Conservation (phyloP, 2,888 invertebrate species). For the Agrochola litura region DNA sequence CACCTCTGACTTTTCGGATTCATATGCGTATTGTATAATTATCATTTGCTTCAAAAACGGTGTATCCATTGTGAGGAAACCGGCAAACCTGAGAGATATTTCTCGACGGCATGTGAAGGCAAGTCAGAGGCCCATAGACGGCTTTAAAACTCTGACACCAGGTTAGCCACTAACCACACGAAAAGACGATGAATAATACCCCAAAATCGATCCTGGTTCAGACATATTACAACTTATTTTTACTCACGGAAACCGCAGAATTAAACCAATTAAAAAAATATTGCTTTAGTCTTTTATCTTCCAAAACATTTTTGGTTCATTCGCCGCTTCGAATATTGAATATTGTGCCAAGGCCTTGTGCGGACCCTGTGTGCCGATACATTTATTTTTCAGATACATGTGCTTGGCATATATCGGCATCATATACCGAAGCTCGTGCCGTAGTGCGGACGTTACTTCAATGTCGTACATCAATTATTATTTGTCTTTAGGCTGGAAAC, state of each 20-base stretch:
- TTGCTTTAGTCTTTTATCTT: neutral
- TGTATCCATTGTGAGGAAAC: too few species aligned
- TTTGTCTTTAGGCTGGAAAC: neutral
- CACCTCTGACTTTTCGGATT: too few species aligned
- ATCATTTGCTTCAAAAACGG: too few species aligned
- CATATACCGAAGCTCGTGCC: constrained; percentile 1
- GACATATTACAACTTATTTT: neutral
- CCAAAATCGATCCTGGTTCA: neutral
- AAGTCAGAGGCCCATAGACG: too few species aligned
- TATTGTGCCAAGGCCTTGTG: constrained; percentile 23
- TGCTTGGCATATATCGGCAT: constrained; percentile 7
- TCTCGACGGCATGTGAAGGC: too few species aligned
- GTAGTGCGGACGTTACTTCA: constrained; percentile 18
- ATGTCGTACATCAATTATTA: constrained; percentile 29
- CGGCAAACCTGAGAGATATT: too few species aligned
- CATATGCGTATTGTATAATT: too few species aligned
- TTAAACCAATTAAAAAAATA: constrained; percentile 3
- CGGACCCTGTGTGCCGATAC: constrained; percentile 26
- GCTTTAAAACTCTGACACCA: too few species aligned
- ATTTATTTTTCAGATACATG: constrained; percentile 46
- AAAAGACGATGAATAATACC: neutral
- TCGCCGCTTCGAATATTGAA: constrained; percentile 34
- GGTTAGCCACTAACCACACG: too few species aligned
- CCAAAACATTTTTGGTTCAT: constrained; percentile 12
- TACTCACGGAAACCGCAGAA: neutral